Conservation (phyloP, 2,797 vertebrate species). For the Falco rusticolus region DNA sequence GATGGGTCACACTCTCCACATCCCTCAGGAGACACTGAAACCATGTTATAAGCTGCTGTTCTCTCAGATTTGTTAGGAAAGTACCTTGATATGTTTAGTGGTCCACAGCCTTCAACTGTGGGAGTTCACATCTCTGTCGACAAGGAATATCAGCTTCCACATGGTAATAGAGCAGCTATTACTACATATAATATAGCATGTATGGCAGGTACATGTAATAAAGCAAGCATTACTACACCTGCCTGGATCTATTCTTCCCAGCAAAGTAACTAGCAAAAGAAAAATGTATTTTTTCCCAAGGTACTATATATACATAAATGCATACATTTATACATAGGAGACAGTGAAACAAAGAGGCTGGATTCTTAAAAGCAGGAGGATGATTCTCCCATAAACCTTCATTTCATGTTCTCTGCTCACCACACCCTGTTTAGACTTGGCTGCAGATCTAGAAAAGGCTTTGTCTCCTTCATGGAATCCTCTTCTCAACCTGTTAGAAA, state of each 20-base stretch:
- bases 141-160: background rate
- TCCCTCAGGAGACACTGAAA: background rate
- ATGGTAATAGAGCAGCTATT: background rate
- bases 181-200: too few species aligned
- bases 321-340: accelerated
- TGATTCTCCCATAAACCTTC: background rate
- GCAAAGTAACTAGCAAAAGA: background rate
- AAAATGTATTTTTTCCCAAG: background rate
- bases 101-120: background rate
- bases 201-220: too few species aligned
- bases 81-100: background rate
- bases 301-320: background rate
- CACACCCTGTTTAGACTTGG: background rate
- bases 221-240: background rate
- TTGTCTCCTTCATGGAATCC: background rate
- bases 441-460: background rate
- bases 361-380: background rate
- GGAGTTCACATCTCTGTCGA: background rate
- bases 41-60: background rate
- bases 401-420: background rate
- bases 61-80: background rate
- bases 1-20: background rate
- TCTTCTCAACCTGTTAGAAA: background rate
- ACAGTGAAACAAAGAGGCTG: background rate
- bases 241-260: background rate